Percentiles rank a stretch among this genome's conserved stretches.
Conservation (phyloP, 2,888 invertebrate species). For the Leucania comma region DNA sequence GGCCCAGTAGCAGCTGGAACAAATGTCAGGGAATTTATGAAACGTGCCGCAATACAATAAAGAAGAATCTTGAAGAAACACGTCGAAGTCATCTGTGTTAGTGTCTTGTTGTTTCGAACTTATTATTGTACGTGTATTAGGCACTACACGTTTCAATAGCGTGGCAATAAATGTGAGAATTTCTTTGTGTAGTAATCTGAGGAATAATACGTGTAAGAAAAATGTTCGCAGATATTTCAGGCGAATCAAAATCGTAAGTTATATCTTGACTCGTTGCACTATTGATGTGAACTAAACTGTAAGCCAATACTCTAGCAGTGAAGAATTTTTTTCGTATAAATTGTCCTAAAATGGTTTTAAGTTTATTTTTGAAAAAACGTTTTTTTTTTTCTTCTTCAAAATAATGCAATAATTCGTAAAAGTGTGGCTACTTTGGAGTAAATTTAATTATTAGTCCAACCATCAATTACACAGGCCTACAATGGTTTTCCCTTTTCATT, state of each 20-base stretch:
- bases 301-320: background rate
- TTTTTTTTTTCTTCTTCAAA: background rate
- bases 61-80: constrained; percentile 39
- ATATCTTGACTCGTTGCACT: background rate
- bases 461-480: too few species aligned
- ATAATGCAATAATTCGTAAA: too few species aligned
- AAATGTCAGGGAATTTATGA: constrained; percentile 57
- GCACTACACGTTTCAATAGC: background rate
- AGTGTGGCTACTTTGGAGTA: background rate
- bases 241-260: background rate
- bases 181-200: background rate
- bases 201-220: background rate
- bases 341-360: background rate
- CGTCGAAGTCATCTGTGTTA: constrained; percentile 35
- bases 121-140: background rate
- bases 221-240: background rate
- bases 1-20: constrained; percentile 92
- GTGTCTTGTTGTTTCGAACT: constrained; percentile 28
- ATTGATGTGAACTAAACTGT: background rate
- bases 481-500: too few species aligned
- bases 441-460: background rate
- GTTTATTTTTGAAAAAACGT: background rate
- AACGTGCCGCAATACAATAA: constrained; percentile 31
- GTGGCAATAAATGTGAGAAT: background rate
- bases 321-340: background rate